Evolutionary conservation across 2,113 vertebrate species (phyloP).

Genomic region (Pipa parva): DNA sequence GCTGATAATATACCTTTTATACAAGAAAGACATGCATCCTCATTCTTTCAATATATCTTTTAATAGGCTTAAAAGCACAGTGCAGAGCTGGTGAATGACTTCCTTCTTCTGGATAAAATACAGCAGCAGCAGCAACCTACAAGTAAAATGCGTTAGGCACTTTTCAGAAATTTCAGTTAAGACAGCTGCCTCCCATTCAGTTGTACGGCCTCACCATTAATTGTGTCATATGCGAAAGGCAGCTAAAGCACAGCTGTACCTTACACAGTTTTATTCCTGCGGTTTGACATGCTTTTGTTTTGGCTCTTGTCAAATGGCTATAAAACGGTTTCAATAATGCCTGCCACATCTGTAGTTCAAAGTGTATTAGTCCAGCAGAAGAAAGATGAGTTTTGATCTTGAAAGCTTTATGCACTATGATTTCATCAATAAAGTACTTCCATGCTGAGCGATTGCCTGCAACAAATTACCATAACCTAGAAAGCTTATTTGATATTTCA

Average conservation of each 20-base stretch:
- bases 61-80: too few relatives aligned
- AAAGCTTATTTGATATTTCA: constrained; percentile 7
- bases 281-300: neutral
- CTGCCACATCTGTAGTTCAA: neutral
- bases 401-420: neutral
- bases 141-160: too few relatives aligned
- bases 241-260: neutral
- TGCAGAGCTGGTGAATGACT: too few relatives aligned
- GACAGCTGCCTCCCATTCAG: neutral
- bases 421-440: neutral
- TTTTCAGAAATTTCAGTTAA: too few relatives aligned
- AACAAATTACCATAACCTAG: constrained; percentile 1
- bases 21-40: too few relatives aligned
- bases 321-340: neutral
- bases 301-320: neutral
- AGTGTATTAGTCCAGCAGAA: neutral
- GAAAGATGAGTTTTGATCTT: neutral
- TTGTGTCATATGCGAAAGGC: neutral
- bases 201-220: neutral
- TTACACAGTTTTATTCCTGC: neutral
- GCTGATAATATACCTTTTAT: too few relatives aligned
- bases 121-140: too few relatives aligned
- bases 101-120: too few relatives aligned
- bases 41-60: too few relatives aligned
- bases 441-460: neutral